These are phyloP conservation scores for Chalcis sispes DNA, from an alignment of 2,888 invertebrate genomes.

Conservation along the genomic window DNA sequence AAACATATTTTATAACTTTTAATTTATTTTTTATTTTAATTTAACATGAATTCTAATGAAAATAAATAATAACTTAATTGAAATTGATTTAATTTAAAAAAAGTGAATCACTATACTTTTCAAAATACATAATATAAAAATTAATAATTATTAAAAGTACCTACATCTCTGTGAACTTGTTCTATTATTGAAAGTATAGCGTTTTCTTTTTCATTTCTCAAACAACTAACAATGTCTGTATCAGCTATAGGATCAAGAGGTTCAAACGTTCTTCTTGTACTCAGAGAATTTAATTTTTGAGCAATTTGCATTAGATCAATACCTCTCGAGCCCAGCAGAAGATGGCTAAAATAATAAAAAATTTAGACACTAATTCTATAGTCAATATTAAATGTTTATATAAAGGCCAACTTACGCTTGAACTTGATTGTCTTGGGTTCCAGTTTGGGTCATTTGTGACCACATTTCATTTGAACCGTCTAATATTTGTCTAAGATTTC, in stretches of 20 bases:
- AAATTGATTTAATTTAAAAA: not conserved
- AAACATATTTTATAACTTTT: too few relatives aligned
- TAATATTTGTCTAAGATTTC: slow-evolving; percentile 92
- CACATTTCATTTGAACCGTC: slow-evolving; percentile 94
- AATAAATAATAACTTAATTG: not conserved
- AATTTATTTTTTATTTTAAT: not conserved
- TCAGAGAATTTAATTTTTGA: slow-evolving; percentile 92
- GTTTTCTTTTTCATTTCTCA: slow-evolving; percentile 96
- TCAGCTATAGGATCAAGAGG: slow-evolving; percentile 93
- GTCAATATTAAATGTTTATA: not conserved
- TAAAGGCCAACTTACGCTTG: slow-evolving; percentile 82
- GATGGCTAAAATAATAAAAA: slow-evolving; percentile 80
- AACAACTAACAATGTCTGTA: slow-evolving; percentile 92
- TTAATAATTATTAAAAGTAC: slow-evolving; percentile 60
- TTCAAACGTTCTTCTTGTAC: slow-evolving; percentile 90
- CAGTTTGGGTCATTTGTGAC: slow-evolving; percentile 89
- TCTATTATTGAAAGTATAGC: slow-evolving; percentile 94
- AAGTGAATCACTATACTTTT: not conserved
- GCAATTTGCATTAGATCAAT: slow-evolving; percentile 95
- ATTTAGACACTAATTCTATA: not conserved
- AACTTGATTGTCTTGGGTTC: slow-evolving; percentile 90
- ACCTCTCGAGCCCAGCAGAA: slow-evolving; percentile 93
- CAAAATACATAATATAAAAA: slow-evolving; percentile 15
- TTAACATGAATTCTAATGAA: not conserved
- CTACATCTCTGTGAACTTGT: slow-evolving; percentile 89